Base-by-base conservation (phyloP, 2,113 vertebrate genomes). In the Crotalus tigris region DNA sequence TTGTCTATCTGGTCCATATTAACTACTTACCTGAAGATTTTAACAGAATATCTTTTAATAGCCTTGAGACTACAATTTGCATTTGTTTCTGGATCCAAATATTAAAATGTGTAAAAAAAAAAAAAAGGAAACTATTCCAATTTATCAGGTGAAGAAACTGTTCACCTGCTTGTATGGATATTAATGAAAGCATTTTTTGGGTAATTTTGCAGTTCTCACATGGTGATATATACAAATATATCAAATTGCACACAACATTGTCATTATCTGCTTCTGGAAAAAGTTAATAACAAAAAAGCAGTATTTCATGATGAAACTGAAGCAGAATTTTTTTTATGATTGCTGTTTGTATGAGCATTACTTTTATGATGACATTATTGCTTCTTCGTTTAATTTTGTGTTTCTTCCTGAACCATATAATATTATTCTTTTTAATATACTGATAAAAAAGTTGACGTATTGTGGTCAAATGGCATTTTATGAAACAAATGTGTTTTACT, bases 361-460 rank as follows among this genome's bases (percentile, higher is more conserved):
- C 1, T 91, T 88, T 90, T 58, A 10, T n/a, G 87, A 93, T 93
- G 12, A 23, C 59, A 93, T 92, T 86, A 6, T 0, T 29, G 90
- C 91, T 93, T 94, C 26, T 69, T 0, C 1, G 26, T 19, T 91
- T 92, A 92, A 90, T 59, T 85, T 58, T 92, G 39, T 95, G 69
- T 58, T 44, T 91, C 53, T 92, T 21, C 55, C 21, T 15, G 90
- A 90, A 91, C 21, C 90, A 0, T 17, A 51, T n/a, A 85, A 57
- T 92, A 91, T 92, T 24, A 94, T 8, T 33, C 46, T 92, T 89
- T 85, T 61, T 91, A 92, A 90, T 3, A 58, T 75, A 64, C 81
- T 90, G 46, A 21, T 49, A 90, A 24, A 92, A 46, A 59, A 91
- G 53, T 23, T 92, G 85, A 85, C 5, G 15, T 64, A 21, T 55